Conservation (phyloP, 2,888 invertebrate genomes). For the Slavum lentiscoides region DNA sequence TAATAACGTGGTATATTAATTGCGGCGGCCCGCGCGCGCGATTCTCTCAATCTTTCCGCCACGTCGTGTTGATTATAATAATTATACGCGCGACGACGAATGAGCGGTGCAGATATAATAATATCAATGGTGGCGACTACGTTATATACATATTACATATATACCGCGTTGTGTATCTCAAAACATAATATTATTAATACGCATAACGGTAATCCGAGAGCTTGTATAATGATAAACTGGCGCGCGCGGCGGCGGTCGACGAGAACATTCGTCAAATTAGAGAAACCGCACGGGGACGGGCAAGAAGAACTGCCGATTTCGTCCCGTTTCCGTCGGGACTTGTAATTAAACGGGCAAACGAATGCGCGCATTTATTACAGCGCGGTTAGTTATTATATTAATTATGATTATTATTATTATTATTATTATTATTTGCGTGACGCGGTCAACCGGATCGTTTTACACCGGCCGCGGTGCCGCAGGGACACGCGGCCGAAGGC, state of each 20-base stretch:
- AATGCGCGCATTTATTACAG: background rate
- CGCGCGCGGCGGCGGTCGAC: background rate
- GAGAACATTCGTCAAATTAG: conserved; percentile 51
- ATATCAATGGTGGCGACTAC: too few species aligned
- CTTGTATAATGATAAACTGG: background rate
- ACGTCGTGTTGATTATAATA: too few species aligned
- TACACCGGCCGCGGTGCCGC: conserved; percentile 15
- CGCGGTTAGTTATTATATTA: too few species aligned
- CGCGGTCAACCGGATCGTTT: conserved; percentile 48
- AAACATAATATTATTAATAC: background rate
- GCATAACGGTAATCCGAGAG: conserved; percentile 30
- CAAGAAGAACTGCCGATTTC: too few species aligned
- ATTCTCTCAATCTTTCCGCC: too few species aligned
- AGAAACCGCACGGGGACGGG: conserved; percentile 29
- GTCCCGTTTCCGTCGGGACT: conserved; percentile 14
- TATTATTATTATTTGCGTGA: conserved; percentile 36
- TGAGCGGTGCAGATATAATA: too few species aligned
- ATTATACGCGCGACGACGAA: too few species aligned
- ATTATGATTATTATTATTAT: background rate
- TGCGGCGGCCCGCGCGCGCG: too few species aligned
- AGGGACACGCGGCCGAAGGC: background rate
- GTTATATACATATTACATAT: too few species aligned
- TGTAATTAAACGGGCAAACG: conserved; percentile 31
- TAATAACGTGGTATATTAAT: too few species aligned
- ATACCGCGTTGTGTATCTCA: too few species aligned